Conservation (phyloP, 2,888 invertebrate species). For the Orthosia gracilis region DNA sequence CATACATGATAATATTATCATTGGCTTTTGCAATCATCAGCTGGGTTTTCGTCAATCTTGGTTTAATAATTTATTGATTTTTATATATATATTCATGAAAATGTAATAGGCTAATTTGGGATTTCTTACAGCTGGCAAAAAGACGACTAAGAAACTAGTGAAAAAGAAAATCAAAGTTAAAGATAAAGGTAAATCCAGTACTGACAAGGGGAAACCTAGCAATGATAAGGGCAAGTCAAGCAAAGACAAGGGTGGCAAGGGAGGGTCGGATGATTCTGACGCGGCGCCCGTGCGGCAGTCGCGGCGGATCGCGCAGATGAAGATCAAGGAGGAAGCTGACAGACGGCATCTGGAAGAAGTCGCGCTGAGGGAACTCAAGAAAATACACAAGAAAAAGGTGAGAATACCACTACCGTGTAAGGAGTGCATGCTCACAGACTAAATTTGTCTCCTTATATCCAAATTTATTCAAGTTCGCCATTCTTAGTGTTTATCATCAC, state of each 20-base stretch:
- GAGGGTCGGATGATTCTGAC: slow-evolving; percentile 77
- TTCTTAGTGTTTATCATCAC: neutral
- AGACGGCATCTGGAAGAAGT: slow-evolving; percentile 94
- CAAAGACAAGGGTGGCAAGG: slow-evolving; percentile 65
- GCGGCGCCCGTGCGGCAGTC: slow-evolving; percentile 94
- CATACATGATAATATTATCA: no score
- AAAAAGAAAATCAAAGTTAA: slow-evolving; percentile 74
- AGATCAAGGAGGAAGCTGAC: slow-evolving; percentile 96
- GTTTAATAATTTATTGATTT: neutral
- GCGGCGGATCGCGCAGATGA: slow-evolving; percentile 96
- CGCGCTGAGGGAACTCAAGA: slow-evolving; percentile 93
- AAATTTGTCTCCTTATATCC: neutral
- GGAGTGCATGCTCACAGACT: neutral
- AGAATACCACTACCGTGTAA: neutral
- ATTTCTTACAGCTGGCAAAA: slow-evolving; percentile 81
- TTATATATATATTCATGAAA: no score
- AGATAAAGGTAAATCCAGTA: slow-evolving; percentile 68
- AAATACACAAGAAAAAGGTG: slow-evolving; percentile 91
- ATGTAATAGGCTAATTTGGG: neutral
- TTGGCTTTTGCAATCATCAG: no score
- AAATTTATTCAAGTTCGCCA: neutral
- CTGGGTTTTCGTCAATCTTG: no score
- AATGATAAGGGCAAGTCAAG: slow-evolving; percentile 50
- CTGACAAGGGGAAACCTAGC: slow-evolving; percentile 53
- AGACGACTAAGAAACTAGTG: slow-evolving; percentile 80